phyloP scores from a whole-genome alignment of 2,888 invertebrate genomes.

The Argynnis bischoffii region DNA sequence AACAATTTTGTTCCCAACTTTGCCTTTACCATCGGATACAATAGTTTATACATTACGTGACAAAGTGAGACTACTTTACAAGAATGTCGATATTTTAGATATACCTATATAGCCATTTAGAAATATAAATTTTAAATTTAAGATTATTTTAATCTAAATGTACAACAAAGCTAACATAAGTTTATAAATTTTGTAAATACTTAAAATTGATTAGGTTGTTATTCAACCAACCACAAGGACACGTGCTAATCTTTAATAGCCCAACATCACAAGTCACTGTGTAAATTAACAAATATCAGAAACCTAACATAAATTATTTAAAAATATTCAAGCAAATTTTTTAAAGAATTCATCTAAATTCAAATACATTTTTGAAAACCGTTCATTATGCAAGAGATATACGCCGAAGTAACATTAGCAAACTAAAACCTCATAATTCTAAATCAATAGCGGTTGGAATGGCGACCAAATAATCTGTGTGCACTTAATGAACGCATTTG shows the following conservation, averaged over 20 bases:
- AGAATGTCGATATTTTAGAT: not conserved
- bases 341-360: constrained; percentile 20
- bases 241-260: too few relatives aligned
- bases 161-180: too few relatives aligned
- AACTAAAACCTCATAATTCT: constrained; percentile 57
- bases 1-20: constrained; percentile 51
- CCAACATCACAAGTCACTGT: constrained; percentile 14
- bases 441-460: constrained; percentile 59
- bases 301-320: too few relatives aligned
- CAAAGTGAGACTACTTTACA: not conserved
- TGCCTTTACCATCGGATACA: constrained; percentile 19
- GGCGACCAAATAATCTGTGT: constrained; percentile 61
- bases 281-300: not conserved
- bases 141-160: too few relatives aligned
- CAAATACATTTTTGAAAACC: constrained; percentile 22
- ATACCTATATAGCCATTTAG: too few relatives aligned
- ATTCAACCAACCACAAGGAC: too few relatives aligned
- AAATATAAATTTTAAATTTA: too few relatives aligned
- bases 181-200: too few relatives aligned
- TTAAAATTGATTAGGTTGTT: too few relatives aligned
- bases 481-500: constrained; percentile 75
- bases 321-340: not conserved
- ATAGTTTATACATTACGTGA: constrained; percentile 18
- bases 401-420: constrained; percentile 42
- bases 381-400: constrained; percentile 53